A percentile compares a stretch with the other conserved stretches of the same genome.
These are phyloP conservation scores for Corella eumyota DNA, from an alignment of 23 tunicate genomes.

Conservation along the genomic window DNA sequence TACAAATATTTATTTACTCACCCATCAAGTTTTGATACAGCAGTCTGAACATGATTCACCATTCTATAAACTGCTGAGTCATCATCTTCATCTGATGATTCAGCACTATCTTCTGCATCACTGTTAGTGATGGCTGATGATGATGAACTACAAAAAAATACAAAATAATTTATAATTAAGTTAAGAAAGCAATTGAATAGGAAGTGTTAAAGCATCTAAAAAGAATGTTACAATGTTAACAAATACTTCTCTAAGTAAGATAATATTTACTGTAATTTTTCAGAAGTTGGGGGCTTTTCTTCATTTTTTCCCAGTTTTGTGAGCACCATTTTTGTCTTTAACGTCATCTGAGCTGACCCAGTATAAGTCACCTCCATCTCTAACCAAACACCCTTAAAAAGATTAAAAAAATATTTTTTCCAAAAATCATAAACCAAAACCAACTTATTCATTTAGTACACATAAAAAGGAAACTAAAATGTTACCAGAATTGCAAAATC, in stretches of 20 bases:
- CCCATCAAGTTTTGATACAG: conserved; percentile 37
- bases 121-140: conserved; percentile 61
- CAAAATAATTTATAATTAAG: neutral
- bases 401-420: neutral
- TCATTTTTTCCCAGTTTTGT: conserved; percentile 84
- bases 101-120: conserved; percentile 95
- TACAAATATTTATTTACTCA: neutral
- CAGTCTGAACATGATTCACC: conserved; percentile 51
- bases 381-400: conserved; percentile 72
- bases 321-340: conserved; percentile 63
- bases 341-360: conserved; percentile 78
- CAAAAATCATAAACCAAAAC: neutral
- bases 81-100: conserved; percentile 92
- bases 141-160: conserved; percentile 4
- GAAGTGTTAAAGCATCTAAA: neutral
- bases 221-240: no score
- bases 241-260: no score
- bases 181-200: neutral
- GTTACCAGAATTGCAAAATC: no score
- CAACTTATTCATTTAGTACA: neutral
- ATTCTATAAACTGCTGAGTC: conserved; percentile 37
- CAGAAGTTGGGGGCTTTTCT: neutral
- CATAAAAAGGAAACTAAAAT: no score
- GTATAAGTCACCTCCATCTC: conserved; percentile 80
- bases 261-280: no score